phyloP scores from a whole-genome alignment of 2,888 invertebrate species.

The Callyntrura sp. region DNA sequence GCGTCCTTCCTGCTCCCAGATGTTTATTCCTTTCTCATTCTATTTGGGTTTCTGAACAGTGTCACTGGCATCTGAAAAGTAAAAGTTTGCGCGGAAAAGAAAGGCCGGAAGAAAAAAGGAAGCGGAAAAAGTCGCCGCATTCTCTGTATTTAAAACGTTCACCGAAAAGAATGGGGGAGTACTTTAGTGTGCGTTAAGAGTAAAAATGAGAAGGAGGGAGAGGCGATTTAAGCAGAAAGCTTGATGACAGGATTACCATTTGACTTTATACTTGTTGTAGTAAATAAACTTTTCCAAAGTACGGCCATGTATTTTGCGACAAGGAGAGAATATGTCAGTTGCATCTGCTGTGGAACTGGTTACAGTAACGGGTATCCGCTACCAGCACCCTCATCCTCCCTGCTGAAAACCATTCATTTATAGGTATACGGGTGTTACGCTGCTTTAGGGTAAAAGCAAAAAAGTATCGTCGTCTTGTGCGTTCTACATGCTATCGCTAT shows the following conservation, averaged over 20 bases:
- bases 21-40: slow-evolving; percentile 64
- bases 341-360: slow-evolving; percentile 67
- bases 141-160: slow-evolving; percentile 41
- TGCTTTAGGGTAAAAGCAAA: not conserved
- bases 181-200: not conserved
- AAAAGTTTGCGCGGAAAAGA: slow-evolving; percentile 55
- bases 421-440: not conserved
- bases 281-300: slow-evolving; percentile 49
- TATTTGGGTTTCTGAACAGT: slow-evolving; percentile 62
- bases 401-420: slow-evolving; percentile 31
- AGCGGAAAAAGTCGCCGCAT: slow-evolving; percentile 36
- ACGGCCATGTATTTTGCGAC: slow-evolving; percentile 70
- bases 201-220: slow-evolving; percentile 27
- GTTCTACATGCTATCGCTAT: not conserved
- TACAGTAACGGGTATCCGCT: slow-evolving; percentile 8
- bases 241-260: slow-evolving; percentile 75
- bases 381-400: slow-evolving; percentile 27
- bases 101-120: slow-evolving; percentile 58
- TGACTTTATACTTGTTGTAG: slow-evolving; percentile 71
- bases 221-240: no score
- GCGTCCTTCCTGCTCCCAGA: slow-evolving; percentile 43
- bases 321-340: slow-evolving; percentile 73
- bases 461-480: not conserved
- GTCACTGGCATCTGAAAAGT: slow-evolving; percentile 69
- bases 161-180: not conserved